These are phyloP conservation scores for Momotus momota DNA, from an alignment of 2,797 vertebrate genomes.

Conservation along the genomic window DNA sequence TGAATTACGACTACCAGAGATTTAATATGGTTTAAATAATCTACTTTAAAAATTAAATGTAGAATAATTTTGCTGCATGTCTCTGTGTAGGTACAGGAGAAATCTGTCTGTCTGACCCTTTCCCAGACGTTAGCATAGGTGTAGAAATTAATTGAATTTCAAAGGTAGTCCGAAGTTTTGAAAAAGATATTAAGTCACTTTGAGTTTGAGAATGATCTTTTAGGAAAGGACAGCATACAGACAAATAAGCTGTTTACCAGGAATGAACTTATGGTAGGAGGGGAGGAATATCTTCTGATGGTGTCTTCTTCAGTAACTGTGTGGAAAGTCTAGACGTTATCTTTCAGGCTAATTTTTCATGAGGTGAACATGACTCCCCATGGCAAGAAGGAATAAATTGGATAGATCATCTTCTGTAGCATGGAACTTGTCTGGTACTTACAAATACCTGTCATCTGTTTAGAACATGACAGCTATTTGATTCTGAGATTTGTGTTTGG, in stretches of 20 bases:
- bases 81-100: neutral
- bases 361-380: rapidly evolving
- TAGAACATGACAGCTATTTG: neutral
- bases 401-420: neutral
- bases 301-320: neutral
- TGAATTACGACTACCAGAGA: neutral
- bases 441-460: neutral
- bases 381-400: neutral
- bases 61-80: neutral
- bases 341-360: neutral
- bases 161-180: neutral
- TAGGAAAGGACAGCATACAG: neutral
- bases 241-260: neutral
- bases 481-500: neutral
- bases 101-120: neutral
- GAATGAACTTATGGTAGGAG: neutral
- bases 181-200: neutral
- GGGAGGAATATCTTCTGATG: neutral
- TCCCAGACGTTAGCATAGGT: neutral
- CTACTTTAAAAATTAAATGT: constrained; percentile 51
- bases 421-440: neutral
- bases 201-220: neutral
- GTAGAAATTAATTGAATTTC: neutral
- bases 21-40: constrained; percentile 62
- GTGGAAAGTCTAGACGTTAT: neutral